Conservation (phyloP, 2,888 invertebrate species). For the Pristionchus maxplancki region DNA sequence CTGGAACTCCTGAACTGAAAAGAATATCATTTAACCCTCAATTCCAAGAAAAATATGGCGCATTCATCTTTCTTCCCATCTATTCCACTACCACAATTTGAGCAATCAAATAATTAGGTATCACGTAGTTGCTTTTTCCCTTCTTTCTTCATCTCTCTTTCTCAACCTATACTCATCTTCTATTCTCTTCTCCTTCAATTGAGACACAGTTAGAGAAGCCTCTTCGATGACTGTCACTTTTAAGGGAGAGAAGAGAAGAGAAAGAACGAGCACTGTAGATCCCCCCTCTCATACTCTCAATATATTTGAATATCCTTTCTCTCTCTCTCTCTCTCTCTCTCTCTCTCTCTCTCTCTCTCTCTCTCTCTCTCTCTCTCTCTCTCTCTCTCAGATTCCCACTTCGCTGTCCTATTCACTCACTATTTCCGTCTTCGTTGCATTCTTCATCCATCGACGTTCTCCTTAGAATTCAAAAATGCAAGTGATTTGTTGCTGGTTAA, state of each 20-base stretch:
- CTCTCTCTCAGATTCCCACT: conserved; percentile 10
- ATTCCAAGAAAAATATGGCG: background rate
- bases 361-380: background rate
- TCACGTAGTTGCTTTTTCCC: background rate
- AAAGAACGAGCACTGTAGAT: background rate
- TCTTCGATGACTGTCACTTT: conserved; percentile 43
- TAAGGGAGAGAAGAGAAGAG: conserved; percentile 40
- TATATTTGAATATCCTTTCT: no score
- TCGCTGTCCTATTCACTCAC: conserved; percentile 21
- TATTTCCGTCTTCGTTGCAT: background rate
- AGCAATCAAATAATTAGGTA: background rate
- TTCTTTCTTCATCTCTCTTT: conserved; percentile 20
- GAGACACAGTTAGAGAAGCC: conserved; percentile 21
- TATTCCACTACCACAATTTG: background rate
- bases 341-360: conserved; percentile 44
- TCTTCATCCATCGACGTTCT: background rate
- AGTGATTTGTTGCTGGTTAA: no score
- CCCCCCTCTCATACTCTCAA: no score
- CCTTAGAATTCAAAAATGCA: background rate
- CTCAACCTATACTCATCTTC: conserved; percentile 41
- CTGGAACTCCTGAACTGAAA: background rate
- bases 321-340: conserved; percentile 16
- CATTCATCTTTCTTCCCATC: background rate
- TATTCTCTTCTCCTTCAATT: conserved; percentile 36
- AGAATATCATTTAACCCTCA: background rate